Conservation (phyloP, 2,113 vertebrate species). For the Gasterosteus aculeatus region DNA sequence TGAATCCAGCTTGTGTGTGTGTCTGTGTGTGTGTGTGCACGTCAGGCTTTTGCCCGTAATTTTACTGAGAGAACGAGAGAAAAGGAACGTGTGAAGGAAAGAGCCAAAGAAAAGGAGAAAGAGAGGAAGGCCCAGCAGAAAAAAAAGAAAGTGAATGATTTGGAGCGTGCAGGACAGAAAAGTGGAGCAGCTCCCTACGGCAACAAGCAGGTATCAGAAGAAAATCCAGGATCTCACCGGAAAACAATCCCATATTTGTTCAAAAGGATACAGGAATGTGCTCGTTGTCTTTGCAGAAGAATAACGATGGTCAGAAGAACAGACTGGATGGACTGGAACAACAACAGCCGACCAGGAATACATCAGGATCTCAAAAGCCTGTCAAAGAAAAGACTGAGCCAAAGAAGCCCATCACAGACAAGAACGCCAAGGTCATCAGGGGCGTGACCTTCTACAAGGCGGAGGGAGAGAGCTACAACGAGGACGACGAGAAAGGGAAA, state of each 20-base stretch:
- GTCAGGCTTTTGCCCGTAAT: conserved; percentile 83
- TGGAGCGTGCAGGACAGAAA: conserved; percentile 72
- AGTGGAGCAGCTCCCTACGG: conserved; percentile 77
- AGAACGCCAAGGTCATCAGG: conserved; percentile 80
- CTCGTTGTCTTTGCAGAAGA: conserved; percentile 68
- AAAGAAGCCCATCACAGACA: conserved; percentile 59
- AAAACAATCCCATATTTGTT: background rate
- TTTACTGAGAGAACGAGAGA: conserved; percentile 70
- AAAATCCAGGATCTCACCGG: background rate
- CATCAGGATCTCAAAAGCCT: conserved; percentile 38
- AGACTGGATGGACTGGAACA: conserved; percentile 50
- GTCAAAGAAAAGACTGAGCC: conserved; percentile 34
- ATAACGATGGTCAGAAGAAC: conserved; percentile 78
- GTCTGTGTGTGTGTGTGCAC: conserved; percentile 10
- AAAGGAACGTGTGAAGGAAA: conserved; percentile 69
- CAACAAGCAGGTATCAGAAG: conserved; percentile 79
- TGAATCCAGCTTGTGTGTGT: background rate
- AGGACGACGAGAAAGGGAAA: conserved; percentile 72
- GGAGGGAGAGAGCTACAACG: conserved; percentile 70
- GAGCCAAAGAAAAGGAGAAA: conserved; percentile 64
- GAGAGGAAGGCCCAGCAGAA: conserved; percentile 65
- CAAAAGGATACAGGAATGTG: background rate
- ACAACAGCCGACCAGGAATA: conserved; percentile 37
- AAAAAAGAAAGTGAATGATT: conserved; percentile 69
- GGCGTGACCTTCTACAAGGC: conserved; percentile 92